These are phyloP conservation scores for Aphidius gifuensis DNA, from an alignment of 1,140 invertebrate species.

Conservation along the genomic window DNA sequence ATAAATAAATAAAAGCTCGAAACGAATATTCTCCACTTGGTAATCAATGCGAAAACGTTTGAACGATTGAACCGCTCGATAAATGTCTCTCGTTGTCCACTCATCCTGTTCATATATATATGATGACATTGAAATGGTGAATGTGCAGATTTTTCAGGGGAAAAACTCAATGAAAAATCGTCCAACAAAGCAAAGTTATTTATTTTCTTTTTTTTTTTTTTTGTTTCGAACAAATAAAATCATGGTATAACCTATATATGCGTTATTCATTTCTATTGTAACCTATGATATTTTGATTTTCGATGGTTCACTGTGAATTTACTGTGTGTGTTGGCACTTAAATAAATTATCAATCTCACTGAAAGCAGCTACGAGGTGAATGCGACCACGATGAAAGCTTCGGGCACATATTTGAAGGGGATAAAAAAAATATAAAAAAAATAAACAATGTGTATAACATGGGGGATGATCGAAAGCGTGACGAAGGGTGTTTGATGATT, in stretches of 20 bases:
- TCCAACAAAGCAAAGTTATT: background rate
- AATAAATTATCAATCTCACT: constrained; percentile 44
- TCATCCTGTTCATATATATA: background rate
- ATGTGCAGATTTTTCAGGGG: background rate
- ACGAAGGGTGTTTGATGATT: constrained; percentile 10
- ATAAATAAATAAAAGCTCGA: constrained; percentile 3
- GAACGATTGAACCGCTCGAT: constrained; percentile 8
- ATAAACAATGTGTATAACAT: background rate
- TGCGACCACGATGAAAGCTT: too few species aligned
- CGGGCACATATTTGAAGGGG: too few species aligned
- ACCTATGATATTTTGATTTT: constrained; percentile 34
- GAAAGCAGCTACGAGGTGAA: constrained; percentile 29
- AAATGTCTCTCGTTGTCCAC: constrained; percentile 6
- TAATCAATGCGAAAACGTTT: constrained; percentile 21
- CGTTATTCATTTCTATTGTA: background rate
- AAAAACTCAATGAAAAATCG: background rate
- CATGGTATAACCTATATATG: too few species aligned
- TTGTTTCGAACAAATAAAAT: too few species aligned
- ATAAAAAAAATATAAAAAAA: too few species aligned
- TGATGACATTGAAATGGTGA: background rate
- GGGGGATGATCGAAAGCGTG: constrained; percentile 12
- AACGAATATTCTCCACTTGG: background rate
- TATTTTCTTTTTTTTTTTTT: too few species aligned
- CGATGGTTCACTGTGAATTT: constrained; percentile 25
- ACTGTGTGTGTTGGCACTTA: constrained; percentile 30